Conservation (phyloP, 2,113 vertebrate species). For the Saguinus imperator region DNA sequence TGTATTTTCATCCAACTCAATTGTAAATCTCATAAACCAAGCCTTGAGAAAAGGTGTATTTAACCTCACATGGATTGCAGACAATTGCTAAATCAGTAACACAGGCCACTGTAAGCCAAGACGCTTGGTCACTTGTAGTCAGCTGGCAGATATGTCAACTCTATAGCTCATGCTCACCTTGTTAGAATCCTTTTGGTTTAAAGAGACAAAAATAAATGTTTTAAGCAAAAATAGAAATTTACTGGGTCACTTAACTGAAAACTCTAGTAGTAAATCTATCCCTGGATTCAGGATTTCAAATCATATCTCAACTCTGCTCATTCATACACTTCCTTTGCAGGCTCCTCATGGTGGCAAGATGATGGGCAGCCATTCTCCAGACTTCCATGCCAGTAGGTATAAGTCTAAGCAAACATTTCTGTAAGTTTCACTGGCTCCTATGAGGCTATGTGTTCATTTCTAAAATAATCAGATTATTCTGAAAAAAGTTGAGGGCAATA, state of each 20-base stretch:
- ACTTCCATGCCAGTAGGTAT: rapidly evolving
- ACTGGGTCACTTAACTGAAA: slow-evolving; percentile 45
- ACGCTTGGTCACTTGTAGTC: background rate
- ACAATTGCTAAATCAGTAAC: slow-evolving; percentile 1
- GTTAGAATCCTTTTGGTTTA: slow-evolving; percentile 2
- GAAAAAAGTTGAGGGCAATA: background rate
- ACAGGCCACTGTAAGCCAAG: background rate
- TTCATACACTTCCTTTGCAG: background rate
- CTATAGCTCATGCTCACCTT: background rate
- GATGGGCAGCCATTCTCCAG: background rate
- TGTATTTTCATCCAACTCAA: slow-evolving; percentile 44
- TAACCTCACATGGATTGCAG: background rate
- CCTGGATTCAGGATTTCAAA: background rate
- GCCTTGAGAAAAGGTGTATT: slow-evolving; percentile 40
- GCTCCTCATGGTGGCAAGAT: background rate
- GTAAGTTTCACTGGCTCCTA: background rate
- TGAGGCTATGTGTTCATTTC: background rate
- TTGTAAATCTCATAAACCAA: slow-evolving; percentile 52
- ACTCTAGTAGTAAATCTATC: background rate
- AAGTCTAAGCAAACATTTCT: background rate
- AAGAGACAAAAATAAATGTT: slow-evolving; percentile 34
- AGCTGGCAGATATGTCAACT: background rate
- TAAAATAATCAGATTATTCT: background rate
- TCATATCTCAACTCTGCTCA: background rate
- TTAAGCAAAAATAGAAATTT: slow-evolving; percentile 51